These are phyloP conservation scores for Agelastica alni DNA, from an alignment of 2,888 invertebrate species.

Conservation along the genomic window DNA sequence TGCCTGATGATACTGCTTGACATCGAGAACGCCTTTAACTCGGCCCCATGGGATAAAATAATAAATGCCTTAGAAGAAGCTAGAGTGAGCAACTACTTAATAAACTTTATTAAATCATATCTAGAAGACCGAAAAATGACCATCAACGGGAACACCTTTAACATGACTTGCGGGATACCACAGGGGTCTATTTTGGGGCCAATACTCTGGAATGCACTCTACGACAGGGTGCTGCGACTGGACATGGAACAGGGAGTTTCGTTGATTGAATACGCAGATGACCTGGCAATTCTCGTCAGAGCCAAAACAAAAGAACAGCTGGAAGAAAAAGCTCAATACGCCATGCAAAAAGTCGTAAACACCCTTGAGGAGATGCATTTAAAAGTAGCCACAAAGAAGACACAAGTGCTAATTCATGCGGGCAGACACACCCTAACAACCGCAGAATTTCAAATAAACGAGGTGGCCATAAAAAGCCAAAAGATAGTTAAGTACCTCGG, in stretches of 20 bases:
- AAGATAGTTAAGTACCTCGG: neutral
- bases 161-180: constrained; percentile 1
- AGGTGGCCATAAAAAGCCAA: neutral
- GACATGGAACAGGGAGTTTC: neutral
- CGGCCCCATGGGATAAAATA: constrained; percentile 2
- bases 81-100: neutral
- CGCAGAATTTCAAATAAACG: neutral
- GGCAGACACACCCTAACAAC: neutral
- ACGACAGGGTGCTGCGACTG: constrained; percentile 7
- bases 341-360: neutral
- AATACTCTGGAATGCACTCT: constrained; percentile 9
- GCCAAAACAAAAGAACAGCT: neutral
- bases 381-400: neutral
- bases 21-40: neutral
- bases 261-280: constrained; percentile 15
- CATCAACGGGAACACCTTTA: neutral
- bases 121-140: neutral
- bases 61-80: neutral
- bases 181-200: constrained; percentile 15
- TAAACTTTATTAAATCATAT: neutral
- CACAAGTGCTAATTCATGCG: neutral
- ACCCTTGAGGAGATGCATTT: neutral
- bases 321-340: neutral
- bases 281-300: constrained; percentile 11
- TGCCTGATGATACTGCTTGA: neutral